Evolutionary conservation across 2,797 vertebrate species (phyloP), one percentile per base, ranked within the genome.

Genomic region (Smutsia gigantea): DNA sequence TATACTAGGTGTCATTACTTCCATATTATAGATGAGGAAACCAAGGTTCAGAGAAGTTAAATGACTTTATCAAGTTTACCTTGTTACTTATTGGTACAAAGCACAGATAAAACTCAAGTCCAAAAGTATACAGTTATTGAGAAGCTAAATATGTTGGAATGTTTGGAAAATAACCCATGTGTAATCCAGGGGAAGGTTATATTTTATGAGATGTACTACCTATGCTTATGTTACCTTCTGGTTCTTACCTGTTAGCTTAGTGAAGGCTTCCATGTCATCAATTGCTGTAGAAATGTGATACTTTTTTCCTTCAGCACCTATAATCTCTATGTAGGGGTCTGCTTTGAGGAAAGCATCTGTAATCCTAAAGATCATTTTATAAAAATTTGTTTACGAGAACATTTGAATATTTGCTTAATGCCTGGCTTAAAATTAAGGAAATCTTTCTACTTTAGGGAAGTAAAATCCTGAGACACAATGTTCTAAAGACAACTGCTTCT

Each of bases 261-360:
- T 99, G 98, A 99, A 99, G 78, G 99, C 99, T 98, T 99, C 99
- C 99, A 99, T 99, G 98, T 99, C 99, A 19, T 99, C 99, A 68
- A 99, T 99, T 39, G 99, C 99, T 71, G 98, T 98, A 83, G 99
- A 99, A 74, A 99, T 99, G 0, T 4, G 98, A 98, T 98, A 99
- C 18, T 71, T 93, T 87, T 93, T 98, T 8, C 99, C 99, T 6
- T 12, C n/a, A 5, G 98, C 97, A 55, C 99, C 99, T 96, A 96
- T 87, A 72, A 99, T 98, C 96, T 98, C 18, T 63, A 99, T 98
- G 96, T 99, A 92, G 7, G 96, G 81, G 95, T 99, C 99, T 82
- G 99, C 99, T 98, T 99, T 99, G 89, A 99, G 97, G 96, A 99
- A 99, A 79, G 99, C 99, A 98, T 99, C 99, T 0, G 99, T 99